Base-by-base conservation (phyloP, 2,113 vertebrate species). In the Hylia prasina region DNA sequence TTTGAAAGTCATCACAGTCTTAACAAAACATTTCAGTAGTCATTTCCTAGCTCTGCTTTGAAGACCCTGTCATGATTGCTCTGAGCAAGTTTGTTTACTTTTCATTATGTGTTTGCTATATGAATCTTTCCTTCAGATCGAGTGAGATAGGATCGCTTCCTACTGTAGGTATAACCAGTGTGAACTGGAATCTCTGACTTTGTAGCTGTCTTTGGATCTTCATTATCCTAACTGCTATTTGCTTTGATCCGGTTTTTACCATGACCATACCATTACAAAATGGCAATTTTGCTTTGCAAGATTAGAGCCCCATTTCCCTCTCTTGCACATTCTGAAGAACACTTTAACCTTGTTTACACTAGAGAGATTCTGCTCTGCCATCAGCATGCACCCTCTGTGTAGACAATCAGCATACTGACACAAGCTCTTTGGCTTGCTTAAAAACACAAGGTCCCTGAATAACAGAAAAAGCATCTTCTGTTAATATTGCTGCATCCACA, bases 331-430 rank as follows among this genome's bases (percentile, higher is more conserved):
- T 68, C 53, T 60, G 57, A 93, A 70, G 87, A 87, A 51, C 44
- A 33, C 47, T 94, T 85, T 95, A 93, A 95, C 81, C 69, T 91
- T 93, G 60, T 75, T 86, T 40, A 48, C 0, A 10, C 78, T 93
- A 56, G 39, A 85, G 73, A 91, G 60, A 57, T 76, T 97, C 77
- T 87, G 47, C 72, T 73, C 71, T 15, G 2, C 50, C 0, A 0
- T 77, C 80, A 94, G 69, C 82, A 95, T 73, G 48, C 17, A 33
- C 54, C 16, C 42, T 48, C 35, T 7, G 3, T 45, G 9, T 42
- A 77, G 76, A 37, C 54, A 15, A 10, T 17, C 30, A 78, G 47
- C 45, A 20, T 77, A 92, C 84, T 94, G 81, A 91, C 89, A 89
- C 80, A 75, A 93, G 77, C 42, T 58, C 28, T 94, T 81, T 81